Percentiles rank a stretch among this genome's conserved stretches.
Conservation (phyloP, 2,113 vertebrate species). For the Pan paniscus region DNA sequence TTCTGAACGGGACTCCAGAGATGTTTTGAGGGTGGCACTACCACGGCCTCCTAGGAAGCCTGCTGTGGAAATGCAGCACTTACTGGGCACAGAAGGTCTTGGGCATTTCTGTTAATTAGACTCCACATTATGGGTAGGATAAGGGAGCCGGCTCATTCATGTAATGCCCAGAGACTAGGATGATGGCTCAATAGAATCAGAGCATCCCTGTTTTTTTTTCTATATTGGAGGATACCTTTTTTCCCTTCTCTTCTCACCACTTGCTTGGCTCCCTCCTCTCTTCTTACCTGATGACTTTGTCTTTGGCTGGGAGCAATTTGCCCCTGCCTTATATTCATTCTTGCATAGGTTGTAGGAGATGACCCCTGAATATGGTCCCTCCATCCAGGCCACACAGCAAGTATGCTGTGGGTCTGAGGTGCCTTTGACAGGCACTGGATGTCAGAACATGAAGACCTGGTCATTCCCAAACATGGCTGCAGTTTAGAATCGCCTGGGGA, state of each 20-base stretch:
- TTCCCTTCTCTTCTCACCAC: neutral
- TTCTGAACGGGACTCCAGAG: neutral
- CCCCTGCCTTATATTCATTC: neutral
- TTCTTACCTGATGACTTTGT: neutral
- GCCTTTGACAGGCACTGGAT: neutral
- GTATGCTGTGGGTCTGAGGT: rapidly evolving
- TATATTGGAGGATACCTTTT: too few species aligned
- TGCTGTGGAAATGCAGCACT: neutral
- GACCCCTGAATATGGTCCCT: neutral
- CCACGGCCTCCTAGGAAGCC: neutral
- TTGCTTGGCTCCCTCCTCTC: neutral
- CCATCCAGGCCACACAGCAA: neutral
- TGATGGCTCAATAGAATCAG: rapidly evolving
- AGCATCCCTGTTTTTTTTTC: neutral
- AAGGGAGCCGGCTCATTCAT: neutral
- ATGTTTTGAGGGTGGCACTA: neutral
- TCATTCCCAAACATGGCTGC: neutral
- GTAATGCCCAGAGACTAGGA: neutral
- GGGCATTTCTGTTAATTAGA: neutral
- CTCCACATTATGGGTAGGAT: neutral
- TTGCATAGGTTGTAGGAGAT: neutral
- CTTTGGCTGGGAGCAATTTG: neutral
- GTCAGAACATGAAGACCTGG: neutral
- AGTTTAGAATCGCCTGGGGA: neutral
- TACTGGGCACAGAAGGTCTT: neutral